Conservation (phyloP, 2,888 invertebrate genomes). For the Lasioglossum leucozonium region DNA sequence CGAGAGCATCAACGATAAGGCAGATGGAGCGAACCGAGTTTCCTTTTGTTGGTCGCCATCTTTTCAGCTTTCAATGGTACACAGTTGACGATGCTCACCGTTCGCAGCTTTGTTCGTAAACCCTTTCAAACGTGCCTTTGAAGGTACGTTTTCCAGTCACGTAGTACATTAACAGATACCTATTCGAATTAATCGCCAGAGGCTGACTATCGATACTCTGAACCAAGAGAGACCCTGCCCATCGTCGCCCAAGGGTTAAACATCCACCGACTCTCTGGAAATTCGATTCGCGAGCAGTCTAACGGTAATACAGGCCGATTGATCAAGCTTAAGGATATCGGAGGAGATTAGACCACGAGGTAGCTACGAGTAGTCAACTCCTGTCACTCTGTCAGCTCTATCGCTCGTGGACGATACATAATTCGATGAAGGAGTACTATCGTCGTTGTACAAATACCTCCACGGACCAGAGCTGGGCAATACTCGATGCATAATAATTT, state of each 20-base stretch:
- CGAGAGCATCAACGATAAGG: background rate
- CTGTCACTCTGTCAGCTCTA: background rate
- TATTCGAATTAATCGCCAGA: background rate
- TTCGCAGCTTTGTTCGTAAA: background rate
- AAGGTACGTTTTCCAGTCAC: background rate
- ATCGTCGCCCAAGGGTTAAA: constrained; percentile 10
- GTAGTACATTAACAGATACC: background rate
- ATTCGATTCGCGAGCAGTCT: constrained; percentile 27
- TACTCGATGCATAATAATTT: background rate
- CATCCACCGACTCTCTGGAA: constrained; percentile 35
- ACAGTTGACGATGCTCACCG: background rate
- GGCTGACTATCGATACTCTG: background rate
- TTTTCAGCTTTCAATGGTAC: background rate
- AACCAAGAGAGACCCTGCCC: background rate
- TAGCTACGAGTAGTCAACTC: constrained; percentile 19
- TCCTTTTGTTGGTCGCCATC: background rate
- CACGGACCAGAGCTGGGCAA: constrained; percentile 2
- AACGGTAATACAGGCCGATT: constrained; percentile 50
- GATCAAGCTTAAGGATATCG: constrained; percentile 41
- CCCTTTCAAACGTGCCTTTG: background rate
- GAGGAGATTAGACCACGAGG: constrained; percentile 35
- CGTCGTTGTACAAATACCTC: constrained; percentile 54
- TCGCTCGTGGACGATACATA: constrained; percentile 28
- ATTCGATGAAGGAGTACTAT: constrained; percentile 10
- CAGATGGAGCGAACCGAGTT: background rate